A percentile compares a stretch with the other conserved stretches of the same genome.
phyloP scores from a whole-genome alignment of 2,888 invertebrate genomes.

The Sphecodes monilicornis region DNA sequence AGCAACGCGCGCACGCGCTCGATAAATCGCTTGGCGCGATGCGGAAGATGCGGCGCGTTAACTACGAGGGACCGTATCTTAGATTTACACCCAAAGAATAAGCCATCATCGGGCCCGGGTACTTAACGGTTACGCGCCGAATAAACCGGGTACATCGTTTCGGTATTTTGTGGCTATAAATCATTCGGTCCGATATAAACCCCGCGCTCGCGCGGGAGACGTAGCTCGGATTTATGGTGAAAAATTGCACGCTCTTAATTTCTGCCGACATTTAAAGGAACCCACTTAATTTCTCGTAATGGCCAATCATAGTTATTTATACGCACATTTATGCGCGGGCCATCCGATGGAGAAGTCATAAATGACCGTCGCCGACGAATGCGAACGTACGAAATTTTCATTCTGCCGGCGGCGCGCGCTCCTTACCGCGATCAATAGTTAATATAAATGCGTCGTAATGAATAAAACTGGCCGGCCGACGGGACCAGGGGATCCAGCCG shows the following conservation, averaged over 20 bases:
- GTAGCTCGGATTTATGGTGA: constrained; percentile 34
- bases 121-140: constrained; percentile 1
- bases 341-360: constrained; percentile 29
- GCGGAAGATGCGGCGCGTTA: background rate
- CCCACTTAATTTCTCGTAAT: constrained; percentile 56
- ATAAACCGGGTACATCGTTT: constrained; percentile 10
- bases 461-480: constrained; percentile 24
- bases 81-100: constrained; percentile 19
- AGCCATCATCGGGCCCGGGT: background rate
- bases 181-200: constrained; percentile 55
- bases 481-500: background rate
- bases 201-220: constrained; percentile 3
- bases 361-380: constrained; percentile 38
- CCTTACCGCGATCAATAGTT: constrained; percentile 43
- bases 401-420: background rate
- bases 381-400: constrained; percentile 32
- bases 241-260: constrained; percentile 56
- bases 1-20: background rate
- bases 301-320: constrained; percentile 57
- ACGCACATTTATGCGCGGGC: constrained; percentile 52
- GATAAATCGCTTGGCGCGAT: constrained; percentile 13
- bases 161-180: constrained; percentile 40
- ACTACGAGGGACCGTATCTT: constrained; percentile 29
- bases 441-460: constrained; percentile 40
- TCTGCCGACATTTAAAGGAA: constrained; percentile 58